Percentiles rank a stretch among this genome's conserved stretches.
Conservation (phyloP, 2,797 vertebrate species). For the Otus scops region DNA sequence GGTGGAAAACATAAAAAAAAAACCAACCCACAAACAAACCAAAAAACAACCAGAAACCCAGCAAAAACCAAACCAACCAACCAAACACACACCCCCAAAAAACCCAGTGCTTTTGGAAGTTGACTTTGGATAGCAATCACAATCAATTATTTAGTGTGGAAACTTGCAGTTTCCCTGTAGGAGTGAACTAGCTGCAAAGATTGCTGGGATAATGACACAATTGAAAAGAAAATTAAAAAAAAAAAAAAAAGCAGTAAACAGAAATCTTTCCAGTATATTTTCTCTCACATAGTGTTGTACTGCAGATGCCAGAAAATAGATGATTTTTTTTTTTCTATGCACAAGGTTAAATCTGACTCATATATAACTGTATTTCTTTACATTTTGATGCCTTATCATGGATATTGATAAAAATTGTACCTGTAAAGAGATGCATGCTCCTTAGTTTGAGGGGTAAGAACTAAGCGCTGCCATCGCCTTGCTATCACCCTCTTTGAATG, state of each 20-base stretch:
- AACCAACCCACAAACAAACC: fast-evolving
- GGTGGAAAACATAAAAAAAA: background rate
- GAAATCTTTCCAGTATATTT: background rate
- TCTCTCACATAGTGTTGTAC: background rate
- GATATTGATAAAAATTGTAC: background rate
- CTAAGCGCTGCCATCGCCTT: background rate
- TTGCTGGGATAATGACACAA: background rate
- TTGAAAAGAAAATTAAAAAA: background rate
- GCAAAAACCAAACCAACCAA: background rate
- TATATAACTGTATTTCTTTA: background rate
- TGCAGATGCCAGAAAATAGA: background rate
- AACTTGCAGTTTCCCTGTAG: background rate
- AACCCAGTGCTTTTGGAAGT: background rate
- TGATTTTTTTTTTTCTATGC: background rate
- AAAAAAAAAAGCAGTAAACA: background rate
- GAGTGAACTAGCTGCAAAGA: background rate
- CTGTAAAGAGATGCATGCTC: background rate
- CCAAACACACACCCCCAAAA: background rate
- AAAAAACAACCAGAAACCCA: too few relatives aligned
- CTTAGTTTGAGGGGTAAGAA: background rate
- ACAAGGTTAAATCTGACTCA: background rate
- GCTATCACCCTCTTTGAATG: background rate
- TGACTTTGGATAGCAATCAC: background rate
- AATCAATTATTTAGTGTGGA: background rate
- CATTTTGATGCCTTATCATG: background rate